phyloP scores from a whole-genome alignment of 1,140 invertebrate genomes.

The Orchesella cincta region DNA sequence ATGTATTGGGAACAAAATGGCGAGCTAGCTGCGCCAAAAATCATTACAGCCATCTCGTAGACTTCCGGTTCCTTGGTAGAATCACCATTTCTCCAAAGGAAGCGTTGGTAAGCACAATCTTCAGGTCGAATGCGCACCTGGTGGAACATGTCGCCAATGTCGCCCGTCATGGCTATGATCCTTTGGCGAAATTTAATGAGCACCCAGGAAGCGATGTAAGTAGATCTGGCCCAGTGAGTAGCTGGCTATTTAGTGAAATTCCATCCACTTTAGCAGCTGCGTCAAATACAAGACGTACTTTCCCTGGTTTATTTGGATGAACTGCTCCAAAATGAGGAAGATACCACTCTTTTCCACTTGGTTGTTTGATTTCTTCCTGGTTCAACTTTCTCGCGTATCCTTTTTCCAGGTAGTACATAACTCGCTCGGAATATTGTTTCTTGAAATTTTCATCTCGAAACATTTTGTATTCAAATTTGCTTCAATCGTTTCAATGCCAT shows the following conservation, averaged over 20 bases:
- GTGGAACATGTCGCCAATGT: slow-evolving; percentile 44
- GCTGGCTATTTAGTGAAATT: background rate
- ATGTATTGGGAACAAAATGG: background rate
- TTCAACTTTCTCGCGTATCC: background rate
- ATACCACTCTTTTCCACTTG: background rate
- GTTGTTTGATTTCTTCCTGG: background rate
- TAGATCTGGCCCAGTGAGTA: slow-evolving; percentile 34
- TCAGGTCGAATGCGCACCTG: slow-evolving; percentile 15
- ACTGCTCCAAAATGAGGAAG: background rate
- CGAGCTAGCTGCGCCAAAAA: slow-evolving; percentile 34
- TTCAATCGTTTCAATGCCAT: background rate
- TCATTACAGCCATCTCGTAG: slow-evolving; percentile 34
- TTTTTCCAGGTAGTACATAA: background rate
- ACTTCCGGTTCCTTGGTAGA: background rate
- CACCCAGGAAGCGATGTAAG: slow-evolving; percentile 19
- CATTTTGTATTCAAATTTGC: background rate
- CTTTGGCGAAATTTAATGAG: slow-evolving; percentile 20
- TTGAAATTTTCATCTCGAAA: background rate
- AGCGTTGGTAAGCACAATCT: slow-evolving; percentile 27
- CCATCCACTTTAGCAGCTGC: slow-evolving; percentile 13
- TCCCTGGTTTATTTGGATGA: slow-evolving; percentile 8
- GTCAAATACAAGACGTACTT: slow-evolving; percentile 2
- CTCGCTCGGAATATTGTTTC: background rate
- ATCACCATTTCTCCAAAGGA: slow-evolving; percentile 23
- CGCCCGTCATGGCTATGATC: slow-evolving; percentile 20